Evolutionary conservation across 1,140 invertebrate species (phyloP), one percentile per base, ranked within the genome.

Genomic region (Phymorhynchus buccinoides): DNA sequence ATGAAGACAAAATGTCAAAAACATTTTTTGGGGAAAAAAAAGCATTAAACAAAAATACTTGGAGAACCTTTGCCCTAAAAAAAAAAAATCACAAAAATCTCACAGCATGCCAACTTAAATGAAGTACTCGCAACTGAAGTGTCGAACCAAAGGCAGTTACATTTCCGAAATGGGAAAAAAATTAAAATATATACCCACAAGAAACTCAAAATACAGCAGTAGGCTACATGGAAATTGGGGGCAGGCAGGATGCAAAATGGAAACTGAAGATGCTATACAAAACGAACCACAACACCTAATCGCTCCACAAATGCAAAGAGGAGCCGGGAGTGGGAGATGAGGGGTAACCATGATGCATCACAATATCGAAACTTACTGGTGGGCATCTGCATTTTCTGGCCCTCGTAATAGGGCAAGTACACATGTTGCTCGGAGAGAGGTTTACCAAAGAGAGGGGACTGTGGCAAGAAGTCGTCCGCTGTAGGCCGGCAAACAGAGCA

Each of bases 401-500:
- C 96, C 93, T 96, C 96, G 91, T 95, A 96, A 95, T 96, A 96
- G 92, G 96, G 96, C 93, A 96, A 95, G 93, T 96, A 96, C 92
- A 96, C 95, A 93, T 96, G 96, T 94, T 96, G 95, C 90, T 96
- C 96, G 94, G 96, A 95, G 92, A 96, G 94, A 88, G 96, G 96
- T 86, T 93, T 92, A 82, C 93, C 93, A 88, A 92, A 93, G 62
- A 94, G 87, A 89, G 95, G 94, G 90, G 95, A 95, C 91, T 95
- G 95, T 66, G 92, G 92, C 93, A 95, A 93, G 93, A 95, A 95
- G 94, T 96, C 95, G 93, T 96, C 95, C 93, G 95, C 95, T 94
- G 81, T 4, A 71, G 35, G 35, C 73, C 73, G 35, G 68, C 35
- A 27, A 35, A 75, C 32, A 41, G 37, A 75, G 14, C 35, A 75